Base-by-base conservation (phyloP, 2,888 invertebrate species). In the Amaurobius ferox region DNA sequence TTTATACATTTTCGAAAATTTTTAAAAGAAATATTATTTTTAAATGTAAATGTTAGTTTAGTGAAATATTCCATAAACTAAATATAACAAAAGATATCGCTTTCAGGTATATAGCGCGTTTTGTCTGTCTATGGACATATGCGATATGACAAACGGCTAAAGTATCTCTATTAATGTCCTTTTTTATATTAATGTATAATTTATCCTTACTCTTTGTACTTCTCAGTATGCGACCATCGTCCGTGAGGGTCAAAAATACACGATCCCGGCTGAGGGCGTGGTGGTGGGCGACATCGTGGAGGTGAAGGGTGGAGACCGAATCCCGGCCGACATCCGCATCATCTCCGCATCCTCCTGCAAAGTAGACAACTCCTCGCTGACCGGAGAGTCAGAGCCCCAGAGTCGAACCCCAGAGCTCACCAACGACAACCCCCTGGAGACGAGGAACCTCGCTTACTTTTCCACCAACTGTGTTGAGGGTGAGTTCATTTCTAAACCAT, bases 231-330 rank as follows among this genome's bases (percentile, higher is more conserved):
- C 98, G 88, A 96, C 96, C 89, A 97, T 97, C 90, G 94, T 91
- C 44, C 90, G 92, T 71, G 91, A 92, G 88, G 92, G 93, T 5
- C 91, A 93, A 87, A 93, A 93, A 89, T 88, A 91, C 85, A 92
- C 92, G 85, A 90, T 93, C 55, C 91, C 91, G 70, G 92, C 93
- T 32, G 93, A 93, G 89, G 98, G 98, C 91, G 93, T 99, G 90
- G 98, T 98, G 86, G 94, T 98, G 90, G 99, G 99, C 88, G 99
- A 99, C 92, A 95, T 99, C 89, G 97, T 99, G 91, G 98, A 99
- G 92, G 98, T 99, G 88, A 99, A 99, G 93, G 99, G 99, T 92
- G 99, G 99, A 90, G 99, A 99, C 93, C 94, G 99, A 90, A 97
- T 99, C 90, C 99, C 99, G 67, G 99, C 99, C 90, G 99, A 99